A percentile compares a stretch with the other conserved stretches of the same genome.
These are phyloP conservation scores for Sialis fuliginosa DNA, from an alignment of 2,888 invertebrate species.

Conservation along the genomic window DNA sequence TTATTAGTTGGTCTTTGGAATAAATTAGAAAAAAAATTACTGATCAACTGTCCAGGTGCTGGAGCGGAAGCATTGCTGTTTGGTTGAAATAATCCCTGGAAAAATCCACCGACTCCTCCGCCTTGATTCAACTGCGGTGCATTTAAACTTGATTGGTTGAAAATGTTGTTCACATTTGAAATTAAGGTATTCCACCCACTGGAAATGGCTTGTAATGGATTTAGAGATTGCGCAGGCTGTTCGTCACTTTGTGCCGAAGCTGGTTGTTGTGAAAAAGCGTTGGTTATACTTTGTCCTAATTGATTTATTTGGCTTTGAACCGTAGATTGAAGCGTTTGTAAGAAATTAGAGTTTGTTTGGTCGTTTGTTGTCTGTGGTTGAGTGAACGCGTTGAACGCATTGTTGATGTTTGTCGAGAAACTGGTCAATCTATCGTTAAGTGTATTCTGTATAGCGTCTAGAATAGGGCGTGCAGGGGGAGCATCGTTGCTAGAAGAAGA, in stretches of 20 bases:
- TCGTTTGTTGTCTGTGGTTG: background rate
- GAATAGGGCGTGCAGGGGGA: constrained; percentile 5
- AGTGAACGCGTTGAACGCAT: background rate
- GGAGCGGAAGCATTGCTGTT: no score
- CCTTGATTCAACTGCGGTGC: background rate
- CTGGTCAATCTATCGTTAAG: constrained; percentile 5
- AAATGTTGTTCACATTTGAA: background rate
- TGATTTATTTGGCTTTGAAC: background rate
- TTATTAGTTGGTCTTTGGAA: background rate
- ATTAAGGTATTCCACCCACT: background rate
- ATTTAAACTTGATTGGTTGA: background rate
- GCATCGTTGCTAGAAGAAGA: constrained; percentile 7
- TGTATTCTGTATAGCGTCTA: constrained; percentile 5
- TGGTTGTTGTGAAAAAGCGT: background rate
- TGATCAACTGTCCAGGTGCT: no score
- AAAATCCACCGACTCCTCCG: no score
- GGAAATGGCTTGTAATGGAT: background rate
- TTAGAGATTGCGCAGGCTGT: background rate
- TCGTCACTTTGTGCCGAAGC: background rate
- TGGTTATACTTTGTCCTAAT: background rate
- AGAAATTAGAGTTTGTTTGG: background rate
- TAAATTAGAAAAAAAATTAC: no score
- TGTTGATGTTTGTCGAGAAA: constrained; percentile 4
- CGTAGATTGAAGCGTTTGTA: background rate
- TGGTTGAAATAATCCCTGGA: no score